Base-by-base conservation (phyloP, 2,797 vertebrate species). In the Propithecus deckenii region DNA sequence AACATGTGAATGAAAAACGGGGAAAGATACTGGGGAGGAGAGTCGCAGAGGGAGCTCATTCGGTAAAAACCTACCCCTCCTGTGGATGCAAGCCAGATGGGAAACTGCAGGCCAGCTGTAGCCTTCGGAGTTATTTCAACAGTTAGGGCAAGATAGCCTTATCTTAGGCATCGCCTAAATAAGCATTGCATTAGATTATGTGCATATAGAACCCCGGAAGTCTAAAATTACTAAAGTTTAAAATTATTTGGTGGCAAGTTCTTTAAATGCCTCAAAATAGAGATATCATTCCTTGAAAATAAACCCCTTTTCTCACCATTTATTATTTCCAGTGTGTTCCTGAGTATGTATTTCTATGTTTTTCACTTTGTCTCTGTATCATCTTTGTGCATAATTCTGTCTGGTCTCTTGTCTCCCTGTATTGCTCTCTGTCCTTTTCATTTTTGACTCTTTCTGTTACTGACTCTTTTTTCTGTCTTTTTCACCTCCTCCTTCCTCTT, bases 211-310 rank as follows among this genome's bases (percentile, higher is more conserved):
- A 35, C 5, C 55, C 41, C 1, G 0, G 59, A 76, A 43, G 4
- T 12, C n/a, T 50, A 88, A 87, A 92, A 91, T 50, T 8, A 35
- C 18, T 63, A 95, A 72, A 32, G 35, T 95, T 91, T 93, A 76
- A 93, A 91, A 81, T 75, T 89, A 59, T 93, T 80, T 93, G 65
- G 38, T 76, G 80, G 30, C 38, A 46, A 69, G 2, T 86, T 92
- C 76, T 84, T 59, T 25, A 89, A 52, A 94, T 74, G 14, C 30
- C 18, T 86, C 83, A 57, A 96, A 4, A 35, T 50, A 32, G 57
- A 92, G 52, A 81, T 52, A 59, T 6, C 15, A 46, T 65, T 94
- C 46, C 14, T 92, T 72, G 46, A 87, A 95, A 94, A 84, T 35
- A 59, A 63, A 65, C 6, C 12, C n/a, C 32, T 83, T 48, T 80